A percentile compares a stretch with the other conserved stretches of the same genome.
Evolutionary conservation across 2,888 invertebrate genomes (phyloP).

Genomic region (Hymenopus coronatus): DNA sequence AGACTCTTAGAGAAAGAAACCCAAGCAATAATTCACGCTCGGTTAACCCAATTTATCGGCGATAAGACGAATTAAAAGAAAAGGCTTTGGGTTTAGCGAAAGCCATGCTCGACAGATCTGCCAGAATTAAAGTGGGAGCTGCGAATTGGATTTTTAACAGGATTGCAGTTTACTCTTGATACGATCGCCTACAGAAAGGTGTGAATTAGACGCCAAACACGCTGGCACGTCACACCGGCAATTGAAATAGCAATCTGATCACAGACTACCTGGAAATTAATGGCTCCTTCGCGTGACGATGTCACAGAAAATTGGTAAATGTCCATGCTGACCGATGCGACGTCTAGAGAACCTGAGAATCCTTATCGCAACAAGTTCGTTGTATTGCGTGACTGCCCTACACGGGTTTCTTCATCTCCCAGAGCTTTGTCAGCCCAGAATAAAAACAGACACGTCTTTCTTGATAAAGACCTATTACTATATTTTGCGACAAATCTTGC

Average conservation of each 20-base stretch:
- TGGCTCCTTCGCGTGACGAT: neutral
- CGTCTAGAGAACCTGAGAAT: neutral
- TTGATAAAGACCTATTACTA: neutral
- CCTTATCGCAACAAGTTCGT: neutral
- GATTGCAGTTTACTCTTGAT: neutral
- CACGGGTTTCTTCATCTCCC: neutral
- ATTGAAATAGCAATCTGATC: neutral
- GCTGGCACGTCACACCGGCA: neutral
- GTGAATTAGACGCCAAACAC: neutral
- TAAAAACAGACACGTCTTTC: neutral
- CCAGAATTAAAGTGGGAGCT: neutral
- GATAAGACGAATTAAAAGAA: no score
- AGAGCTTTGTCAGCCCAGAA: neutral
- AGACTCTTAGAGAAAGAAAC: no score
- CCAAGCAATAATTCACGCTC: no score
- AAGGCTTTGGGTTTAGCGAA: no score
- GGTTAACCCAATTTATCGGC: no score
- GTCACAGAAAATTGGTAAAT: neutral
- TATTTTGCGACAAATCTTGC: neutral
- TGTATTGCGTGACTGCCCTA: neutral
- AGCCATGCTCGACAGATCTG: neutral
- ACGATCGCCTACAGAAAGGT: neutral
- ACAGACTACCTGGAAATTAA: neutral
- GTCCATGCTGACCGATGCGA: neutral
- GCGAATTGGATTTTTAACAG: neutral